A percentile compares a stretch with the other conserved stretches of the same genome.
Evolutionary conservation across 1,140 invertebrate species (phyloP).

Genomic region (Muscidifurax raptorellus): DNA sequence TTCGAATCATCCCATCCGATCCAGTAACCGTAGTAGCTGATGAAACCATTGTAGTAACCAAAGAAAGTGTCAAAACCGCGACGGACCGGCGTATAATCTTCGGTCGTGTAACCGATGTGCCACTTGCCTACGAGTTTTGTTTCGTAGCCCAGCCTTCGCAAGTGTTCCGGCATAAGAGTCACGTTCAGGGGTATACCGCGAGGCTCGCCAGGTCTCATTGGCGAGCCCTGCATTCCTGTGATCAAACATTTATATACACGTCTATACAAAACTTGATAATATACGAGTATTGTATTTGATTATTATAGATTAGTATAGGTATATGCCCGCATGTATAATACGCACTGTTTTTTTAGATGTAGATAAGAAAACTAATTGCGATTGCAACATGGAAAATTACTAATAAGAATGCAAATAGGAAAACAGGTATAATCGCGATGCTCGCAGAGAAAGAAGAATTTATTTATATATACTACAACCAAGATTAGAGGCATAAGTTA

Average conservation of each 20-base stretch:
- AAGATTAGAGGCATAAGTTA: too few relatives aligned
- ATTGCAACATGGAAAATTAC: too few relatives aligned
- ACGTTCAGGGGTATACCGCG: slow-evolving; percentile 78
- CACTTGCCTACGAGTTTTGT: slow-evolving; percentile 73
- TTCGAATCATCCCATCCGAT: neutral
- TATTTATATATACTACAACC: too few relatives aligned
- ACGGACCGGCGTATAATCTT: slow-evolving; percentile 75
- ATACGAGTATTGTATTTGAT: too few relatives aligned
- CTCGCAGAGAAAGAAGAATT: too few relatives aligned
- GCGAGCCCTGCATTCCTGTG: slow-evolving; percentile 80
- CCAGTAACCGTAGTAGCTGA: slow-evolving; percentile 77
- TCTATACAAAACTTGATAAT: neutral
- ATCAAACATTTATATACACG: neutral
- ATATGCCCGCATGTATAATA: too few relatives aligned
- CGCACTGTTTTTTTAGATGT: neutral
- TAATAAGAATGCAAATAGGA: too few relatives aligned
- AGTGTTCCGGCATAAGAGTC: slow-evolving; percentile 77
- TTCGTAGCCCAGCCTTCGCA: slow-evolving; percentile 68
- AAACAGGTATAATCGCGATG: too few relatives aligned
- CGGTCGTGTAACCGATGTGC: slow-evolving; percentile 69
- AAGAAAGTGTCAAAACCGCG: slow-evolving; percentile 81
- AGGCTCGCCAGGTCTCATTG: slow-evolving; percentile 75
- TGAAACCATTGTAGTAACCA: slow-evolving; percentile 81
- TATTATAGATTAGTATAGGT: too few relatives aligned
- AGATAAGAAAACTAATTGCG: too few relatives aligned